Base-by-base conservation (phyloP, 2,113 vertebrate genomes). In the Syngnathus scovelli region DNA sequence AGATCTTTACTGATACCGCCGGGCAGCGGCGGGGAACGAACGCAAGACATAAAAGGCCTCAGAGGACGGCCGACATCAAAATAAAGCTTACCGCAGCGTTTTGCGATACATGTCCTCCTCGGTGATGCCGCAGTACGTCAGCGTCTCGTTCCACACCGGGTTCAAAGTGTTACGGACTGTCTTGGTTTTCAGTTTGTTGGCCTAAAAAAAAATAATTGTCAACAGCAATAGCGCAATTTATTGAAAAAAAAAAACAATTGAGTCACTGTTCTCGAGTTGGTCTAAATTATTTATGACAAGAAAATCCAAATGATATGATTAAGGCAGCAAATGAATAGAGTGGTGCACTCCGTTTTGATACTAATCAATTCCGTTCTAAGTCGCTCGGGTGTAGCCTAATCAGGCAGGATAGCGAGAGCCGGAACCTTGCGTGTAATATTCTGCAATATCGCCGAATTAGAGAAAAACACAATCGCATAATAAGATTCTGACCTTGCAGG, bases 121-220 rank as follows among this genome's bases (percentile, higher is more conserved):
- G 0, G 93, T 95, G 87, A 95, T 94, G 0, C 94, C 94, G 1
- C 86, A 93, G 78, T 95, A 95, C 0, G 88, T 93, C 69, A 95
- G 90, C 0, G 89, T 92, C 83, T 95, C 94, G 0, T 95, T 94
- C 94, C 94, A 95, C 67, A 92, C 91, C 0, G 94, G 94, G 74
- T 95, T 93, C 78, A 95, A 84, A 0, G 92, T 94, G 86, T 95
- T 95, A 73, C 93, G 91, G 71, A 93, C 93, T 0, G 89, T 94
- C 84, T 92, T 93, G 0, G 94, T 95, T 86, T 95, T 95, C 85
- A 95, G 83, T 78, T 95, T 95, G 79, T 95, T 95, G 56, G 94
- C 94, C 94, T 95, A 58, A 61, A 23, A 46, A 72, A 27, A 27
- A 33, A 33, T 3, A 33, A 27, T 27, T 27, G 27, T 33, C 27